A percentile compares a stretch with the other conserved stretches of the same genome.
Evolutionary conservation across 2,888 invertebrate genomes (phyloP).

Genomic region (Chymomyza fuscimana): DNA sequence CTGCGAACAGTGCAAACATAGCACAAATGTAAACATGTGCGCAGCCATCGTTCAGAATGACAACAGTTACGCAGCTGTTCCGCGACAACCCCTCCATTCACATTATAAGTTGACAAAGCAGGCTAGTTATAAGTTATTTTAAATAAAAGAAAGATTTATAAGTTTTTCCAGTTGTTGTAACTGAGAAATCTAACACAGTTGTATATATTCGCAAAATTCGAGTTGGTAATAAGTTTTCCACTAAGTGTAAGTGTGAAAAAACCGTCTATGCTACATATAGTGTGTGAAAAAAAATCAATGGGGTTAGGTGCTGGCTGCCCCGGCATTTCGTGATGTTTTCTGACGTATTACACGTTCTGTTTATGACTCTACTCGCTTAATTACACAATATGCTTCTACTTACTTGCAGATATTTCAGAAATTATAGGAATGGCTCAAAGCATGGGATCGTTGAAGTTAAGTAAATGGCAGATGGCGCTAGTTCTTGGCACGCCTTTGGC

Average conservation of each 20-base stretch:
- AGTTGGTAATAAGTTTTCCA: neutral
- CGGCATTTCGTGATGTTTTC: conserved; percentile 38
- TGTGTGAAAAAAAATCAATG: conserved; percentile 41
- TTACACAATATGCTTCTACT: conserved; percentile 60
- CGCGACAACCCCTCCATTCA: conserved; percentile 26
- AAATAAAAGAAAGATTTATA: conserved; percentile 25
- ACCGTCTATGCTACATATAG: neutral
- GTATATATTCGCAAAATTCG: neutral
- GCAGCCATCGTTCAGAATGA: conserved; percentile 16
- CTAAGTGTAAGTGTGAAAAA: neutral
- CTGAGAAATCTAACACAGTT: neutral
- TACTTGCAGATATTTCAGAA: conserved; percentile 39
- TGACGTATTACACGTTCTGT: neutral
- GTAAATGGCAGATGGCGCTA: conserved; percentile 93
- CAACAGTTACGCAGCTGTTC: conserved; percentile 47
- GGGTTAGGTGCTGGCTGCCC: conserved; percentile 29
- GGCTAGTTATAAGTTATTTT: conserved; percentile 42
- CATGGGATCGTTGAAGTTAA: conserved; percentile 68
- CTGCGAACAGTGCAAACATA: neutral
- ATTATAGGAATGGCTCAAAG: conserved; percentile 58
- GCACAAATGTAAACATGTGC: conserved; percentile 32
- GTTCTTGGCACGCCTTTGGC: conserved; percentile 91
- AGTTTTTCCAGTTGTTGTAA: conserved; percentile 18
- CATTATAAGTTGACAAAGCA: conserved; percentile 36
- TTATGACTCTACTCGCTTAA: conserved; percentile 22